Conservation (phyloP, 2,888 invertebrate genomes). For the Tachina fera region DNA sequence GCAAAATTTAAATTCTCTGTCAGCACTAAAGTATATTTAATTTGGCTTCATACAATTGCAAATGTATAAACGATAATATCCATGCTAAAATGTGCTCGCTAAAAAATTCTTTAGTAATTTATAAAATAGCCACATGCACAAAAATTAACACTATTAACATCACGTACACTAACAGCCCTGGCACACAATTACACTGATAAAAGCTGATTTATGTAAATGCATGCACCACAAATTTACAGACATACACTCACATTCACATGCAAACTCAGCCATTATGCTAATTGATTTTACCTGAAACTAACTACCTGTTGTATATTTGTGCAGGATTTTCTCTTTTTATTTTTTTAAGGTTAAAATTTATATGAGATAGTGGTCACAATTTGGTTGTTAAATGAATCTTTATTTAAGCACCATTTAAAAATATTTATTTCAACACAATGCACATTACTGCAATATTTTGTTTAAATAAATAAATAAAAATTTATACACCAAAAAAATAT, state of each 20-base stretch:
- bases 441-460: neutral
- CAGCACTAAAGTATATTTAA: no score
- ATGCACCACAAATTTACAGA: neutral
- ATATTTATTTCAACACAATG: constrained; percentile 10
- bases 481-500: no score
- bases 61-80: no score
- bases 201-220: constrained; percentile 11
- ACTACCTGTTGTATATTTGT: constrained; percentile 36
- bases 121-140: no score
- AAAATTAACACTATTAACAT: neutral
- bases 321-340: neutral
- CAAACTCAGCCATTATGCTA: constrained; percentile 36
- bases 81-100: no score
- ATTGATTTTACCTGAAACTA: constrained; percentile 32
- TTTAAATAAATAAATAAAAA: no score
- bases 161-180: neutral
- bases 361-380: constrained; percentile 32
- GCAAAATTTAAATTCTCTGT: no score
- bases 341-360: neutral
- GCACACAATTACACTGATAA: neutral
- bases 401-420: constrained; percentile 18
- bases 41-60: no score
- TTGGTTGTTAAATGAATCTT: constrained; percentile 27
- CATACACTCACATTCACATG: constrained; percentile 11
- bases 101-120: no score